Evolutionary conservation across 2,888 invertebrate species (phyloP).

Genomic region (Rhagium mordax): DNA sequence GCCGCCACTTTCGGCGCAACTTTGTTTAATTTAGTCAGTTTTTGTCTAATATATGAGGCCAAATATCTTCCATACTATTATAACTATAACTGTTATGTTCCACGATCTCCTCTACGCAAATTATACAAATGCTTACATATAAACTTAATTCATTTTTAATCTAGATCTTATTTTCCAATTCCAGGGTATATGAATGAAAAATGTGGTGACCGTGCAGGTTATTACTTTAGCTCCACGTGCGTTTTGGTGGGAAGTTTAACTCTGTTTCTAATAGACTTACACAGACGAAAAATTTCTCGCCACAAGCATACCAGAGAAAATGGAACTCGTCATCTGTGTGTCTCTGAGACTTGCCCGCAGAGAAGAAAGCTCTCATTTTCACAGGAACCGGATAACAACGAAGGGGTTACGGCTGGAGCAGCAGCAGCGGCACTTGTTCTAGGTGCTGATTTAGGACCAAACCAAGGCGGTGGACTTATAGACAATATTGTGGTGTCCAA

Average conservation of each 20-base stretch:
- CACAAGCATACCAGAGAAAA: slow-evolving; percentile 80
- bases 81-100: too few relatives aligned
- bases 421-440: slow-evolving; percentile 71
- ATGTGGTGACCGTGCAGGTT: slow-evolving; percentile 84
- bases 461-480: slow-evolving; percentile 68
- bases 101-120: not conserved
- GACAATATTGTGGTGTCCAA: slow-evolving; percentile 70
- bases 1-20: too few relatives aligned
- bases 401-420: slow-evolving; percentile 71
- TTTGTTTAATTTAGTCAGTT: too few relatives aligned
- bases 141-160: not conserved
- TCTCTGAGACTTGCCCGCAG: slow-evolving; percentile 74
- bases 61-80: too few relatives aligned
- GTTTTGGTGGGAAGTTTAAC: slow-evolving; percentile 83
- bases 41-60: too few relatives aligned
- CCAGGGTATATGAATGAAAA: slow-evolving; percentile 86
- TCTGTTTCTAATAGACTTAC: slow-evolving; percentile 86
- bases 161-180: slow-evolving; percentile 46
- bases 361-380: slow-evolving; percentile 74
- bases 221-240: slow-evolving; percentile 88
- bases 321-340: slow-evolving; percentile 74
- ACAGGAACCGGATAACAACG: slow-evolving; percentile 75
- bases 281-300: slow-evolving; percentile 79
- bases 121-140: not conserved
- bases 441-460: slow-evolving; percentile 71